phyloP scores from a whole-genome alignment of 2,797 vertebrate genomes.

The Sternotherus odoratus region DNA sequence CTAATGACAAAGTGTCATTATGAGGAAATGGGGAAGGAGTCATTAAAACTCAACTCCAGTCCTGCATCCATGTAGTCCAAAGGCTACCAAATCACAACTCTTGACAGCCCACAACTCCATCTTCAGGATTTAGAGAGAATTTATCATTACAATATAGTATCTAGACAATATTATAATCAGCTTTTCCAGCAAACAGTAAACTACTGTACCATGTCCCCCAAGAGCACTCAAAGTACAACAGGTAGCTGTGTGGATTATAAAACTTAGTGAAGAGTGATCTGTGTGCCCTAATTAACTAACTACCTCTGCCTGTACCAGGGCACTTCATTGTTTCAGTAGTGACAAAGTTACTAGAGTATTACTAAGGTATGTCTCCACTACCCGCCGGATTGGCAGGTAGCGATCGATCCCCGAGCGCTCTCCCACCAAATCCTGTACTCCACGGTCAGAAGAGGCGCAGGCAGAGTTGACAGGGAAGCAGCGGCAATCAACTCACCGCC shows the following conservation, averaged over 20 bases:
- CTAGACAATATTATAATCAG: neutral
- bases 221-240: neutral
- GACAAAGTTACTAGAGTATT: neutral
- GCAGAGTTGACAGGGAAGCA: too few species aligned
- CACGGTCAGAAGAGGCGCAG: too few species aligned
- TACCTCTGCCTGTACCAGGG: accelerated
- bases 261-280: neutral
- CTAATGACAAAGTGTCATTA: neutral
- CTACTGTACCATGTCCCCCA: neutral
- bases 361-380: too few species aligned
- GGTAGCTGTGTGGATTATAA: neutral
- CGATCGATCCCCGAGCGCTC: too few species aligned
- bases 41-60: neutral
- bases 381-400: too few species aligned
- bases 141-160: neutral
- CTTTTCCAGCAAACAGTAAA: neutral
- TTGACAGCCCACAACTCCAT: neutral
- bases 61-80: accelerated
- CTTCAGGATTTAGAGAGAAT: accelerated
- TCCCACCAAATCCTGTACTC: too few species aligned
- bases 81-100: neutral
- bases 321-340: accelerated
- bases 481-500: too few species aligned
- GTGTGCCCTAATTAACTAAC: neutral
- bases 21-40: accelerated